A percentile compares a stretch with the other conserved stretches of the same genome.
These are phyloP conservation scores for Prorops nasuta DNA, from an alignment of 1,140 invertebrate genomes.

Conservation along the genomic window DNA sequence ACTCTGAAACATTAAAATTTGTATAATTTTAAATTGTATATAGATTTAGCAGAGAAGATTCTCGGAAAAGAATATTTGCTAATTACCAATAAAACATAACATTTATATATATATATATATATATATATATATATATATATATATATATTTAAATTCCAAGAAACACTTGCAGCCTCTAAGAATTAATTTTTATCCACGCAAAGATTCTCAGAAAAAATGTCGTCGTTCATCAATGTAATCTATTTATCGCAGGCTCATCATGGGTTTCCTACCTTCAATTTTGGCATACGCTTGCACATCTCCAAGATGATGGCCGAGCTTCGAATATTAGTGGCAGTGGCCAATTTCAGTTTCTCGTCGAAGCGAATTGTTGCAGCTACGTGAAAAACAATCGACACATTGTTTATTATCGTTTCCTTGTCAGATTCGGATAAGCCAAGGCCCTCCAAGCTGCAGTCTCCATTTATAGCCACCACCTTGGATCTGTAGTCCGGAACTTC, in stretches of 20 bases:
- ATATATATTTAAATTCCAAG: too few relatives aligned
- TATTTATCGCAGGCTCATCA: too few relatives aligned
- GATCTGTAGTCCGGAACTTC: conserved; percentile 65
- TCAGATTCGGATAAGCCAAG: conserved; percentile 64
- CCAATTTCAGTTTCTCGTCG: conserved; percentile 63
- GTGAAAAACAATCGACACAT: conserved; percentile 65
- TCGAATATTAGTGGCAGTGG: conserved; percentile 63
- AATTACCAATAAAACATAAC: too few relatives aligned
- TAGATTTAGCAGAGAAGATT: not conserved
- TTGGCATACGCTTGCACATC: conserved; percentile 45
- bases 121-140: too few relatives aligned
- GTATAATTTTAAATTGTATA: not conserved
- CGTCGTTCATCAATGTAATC: too few relatives aligned
- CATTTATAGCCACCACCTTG: conserved; percentile 64
- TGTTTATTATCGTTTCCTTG: conserved; percentile 66
- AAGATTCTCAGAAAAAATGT: too few relatives aligned
- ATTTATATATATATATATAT: too few relatives aligned
- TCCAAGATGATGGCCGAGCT: conserved; percentile 57
- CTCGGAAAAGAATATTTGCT: not conserved
- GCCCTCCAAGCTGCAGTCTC: conserved; percentile 64
- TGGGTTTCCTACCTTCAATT: conserved; percentile 46
- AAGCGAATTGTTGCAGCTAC: conserved; percentile 67
- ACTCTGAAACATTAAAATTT: conserved; percentile 39
- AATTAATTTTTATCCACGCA: too few relatives aligned
- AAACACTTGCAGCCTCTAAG: too few relatives aligned